phyloP scores from a whole-genome alignment of 35 echinoderm and acorn worm species.

The Amphiura filiformis region DNA sequence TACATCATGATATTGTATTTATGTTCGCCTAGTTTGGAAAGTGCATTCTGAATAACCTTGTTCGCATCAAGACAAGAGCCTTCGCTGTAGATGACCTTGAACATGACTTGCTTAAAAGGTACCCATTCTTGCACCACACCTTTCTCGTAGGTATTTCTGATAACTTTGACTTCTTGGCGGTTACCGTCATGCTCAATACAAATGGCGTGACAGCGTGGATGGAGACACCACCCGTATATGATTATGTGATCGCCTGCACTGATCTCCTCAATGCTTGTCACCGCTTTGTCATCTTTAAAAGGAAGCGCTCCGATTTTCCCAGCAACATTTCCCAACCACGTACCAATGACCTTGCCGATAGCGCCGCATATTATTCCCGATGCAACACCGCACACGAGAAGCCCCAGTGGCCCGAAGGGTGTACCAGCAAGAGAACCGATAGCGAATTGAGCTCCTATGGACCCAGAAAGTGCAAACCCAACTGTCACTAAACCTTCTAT shows the following conservation, averaged over 20 bases:
- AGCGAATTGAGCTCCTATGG: neutral
- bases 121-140: constrained; percentile 42
- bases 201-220: constrained; percentile 59
- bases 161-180: neutral
- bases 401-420: neutral
- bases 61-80: neutral
- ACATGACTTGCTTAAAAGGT: neutral
- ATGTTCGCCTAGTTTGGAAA: neutral
- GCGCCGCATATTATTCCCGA: constrained; percentile 4
- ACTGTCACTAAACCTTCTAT: neutral
- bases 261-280: constrained; percentile 10
- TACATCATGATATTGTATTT: constrained; percentile 26
- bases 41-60: neutral
- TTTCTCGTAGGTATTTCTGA: constrained; percentile 37
- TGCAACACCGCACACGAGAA: neutral
- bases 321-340: neutral
- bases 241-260: constrained; percentile 36
- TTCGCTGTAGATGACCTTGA: neutral
- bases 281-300: neutral
- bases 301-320: neutral
- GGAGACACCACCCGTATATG: neutral
- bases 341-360: neutral
- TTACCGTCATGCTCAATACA: neutral
- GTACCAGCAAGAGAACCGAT: neutral
- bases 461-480: neutral